These are phyloP conservation scores for Drosophila orosa DNA, from an alignment of 1,140 invertebrate species.

Conservation along the genomic window DNA sequence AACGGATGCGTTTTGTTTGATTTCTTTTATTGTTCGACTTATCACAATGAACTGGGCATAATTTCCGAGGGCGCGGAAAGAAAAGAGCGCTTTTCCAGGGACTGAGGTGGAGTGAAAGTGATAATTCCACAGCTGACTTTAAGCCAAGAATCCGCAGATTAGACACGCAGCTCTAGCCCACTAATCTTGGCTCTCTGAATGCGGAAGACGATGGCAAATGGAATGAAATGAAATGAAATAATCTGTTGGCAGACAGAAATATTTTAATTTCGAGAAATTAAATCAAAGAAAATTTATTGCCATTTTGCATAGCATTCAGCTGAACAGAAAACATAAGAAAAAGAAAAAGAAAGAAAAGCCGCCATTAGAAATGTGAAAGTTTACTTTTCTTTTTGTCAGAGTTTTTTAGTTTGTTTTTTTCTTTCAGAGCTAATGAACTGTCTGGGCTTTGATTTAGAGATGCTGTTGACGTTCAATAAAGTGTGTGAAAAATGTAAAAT, in stretches of 20 bases:
- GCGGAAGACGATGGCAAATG: conserved; percentile 54
- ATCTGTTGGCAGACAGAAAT: conserved; percentile 37
- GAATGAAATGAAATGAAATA: conserved; percentile 17
- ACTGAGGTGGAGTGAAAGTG: conserved; percentile 66
- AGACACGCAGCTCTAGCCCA: conserved; percentile 51
- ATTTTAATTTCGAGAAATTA: conserved; percentile 74
- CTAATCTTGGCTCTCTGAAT: conserved; percentile 53
- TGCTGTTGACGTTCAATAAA: background rate
- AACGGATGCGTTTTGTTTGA: conserved; percentile 56
- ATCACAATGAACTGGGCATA: conserved; percentile 40
- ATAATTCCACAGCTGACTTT: conserved; percentile 25
- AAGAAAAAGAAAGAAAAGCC: conserved; percentile 36
- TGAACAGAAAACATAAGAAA: conserved; percentile 18
- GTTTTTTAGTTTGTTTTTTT: conserved; percentile 23
- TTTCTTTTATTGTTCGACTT: conserved; percentile 38
- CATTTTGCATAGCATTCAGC: conserved; percentile 55
- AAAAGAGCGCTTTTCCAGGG: conserved; percentile 45
- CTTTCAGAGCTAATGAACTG: conserved; percentile 67
- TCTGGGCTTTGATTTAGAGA: conserved; percentile 37
- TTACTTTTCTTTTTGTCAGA: conserved; percentile 68
- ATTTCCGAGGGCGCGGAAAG: conserved; percentile 30
- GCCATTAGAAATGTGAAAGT: conserved; percentile 78
- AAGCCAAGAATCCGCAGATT: conserved; percentile 63
- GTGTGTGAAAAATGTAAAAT: conserved; percentile 20
- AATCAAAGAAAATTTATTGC: conserved; percentile 70